phyloP scores from a whole-genome alignment of 2,113 vertebrate genomes.

The Laterallus jamaicensis region DNA sequence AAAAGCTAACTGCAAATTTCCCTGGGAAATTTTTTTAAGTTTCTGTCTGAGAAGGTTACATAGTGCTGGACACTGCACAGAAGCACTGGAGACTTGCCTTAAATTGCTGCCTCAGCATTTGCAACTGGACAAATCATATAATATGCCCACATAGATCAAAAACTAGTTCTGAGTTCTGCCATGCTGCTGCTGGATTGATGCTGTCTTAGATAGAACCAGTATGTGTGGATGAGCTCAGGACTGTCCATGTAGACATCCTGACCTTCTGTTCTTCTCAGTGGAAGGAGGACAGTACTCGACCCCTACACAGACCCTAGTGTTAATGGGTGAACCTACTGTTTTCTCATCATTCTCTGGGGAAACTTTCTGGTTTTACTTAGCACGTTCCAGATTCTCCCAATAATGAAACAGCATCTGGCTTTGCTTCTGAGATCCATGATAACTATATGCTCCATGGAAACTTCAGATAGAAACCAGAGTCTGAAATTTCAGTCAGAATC shows the following conservation, averaged over 20 bases:
- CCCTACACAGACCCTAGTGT: neutral
- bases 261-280: neutral
- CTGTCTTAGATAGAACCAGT: neutral
- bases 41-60: neutral
- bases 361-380: neutral
- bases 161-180: neutral
- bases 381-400: neutral
- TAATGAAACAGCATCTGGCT: neutral
- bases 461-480: neutral
- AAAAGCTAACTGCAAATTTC: neutral
- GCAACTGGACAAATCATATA: neutral
- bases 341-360: neutral
- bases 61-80: neutral
- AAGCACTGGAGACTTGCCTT: neutral
- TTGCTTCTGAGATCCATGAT: neutral
- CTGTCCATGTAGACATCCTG: rapidly evolving
- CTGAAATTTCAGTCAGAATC: neutral
- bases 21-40: neutral
- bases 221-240: neutral
- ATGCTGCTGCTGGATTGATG: neutral
- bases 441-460: neutral
- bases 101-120: neutral
- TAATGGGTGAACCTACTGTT: neutral
- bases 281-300: neutral
- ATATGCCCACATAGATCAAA: neutral